Evolutionary conservation across 2,113 vertebrate genomes (phyloP), one percentile per base, ranked within the genome.

Genomic region (Acrocephalus arundinaceus): DNA sequence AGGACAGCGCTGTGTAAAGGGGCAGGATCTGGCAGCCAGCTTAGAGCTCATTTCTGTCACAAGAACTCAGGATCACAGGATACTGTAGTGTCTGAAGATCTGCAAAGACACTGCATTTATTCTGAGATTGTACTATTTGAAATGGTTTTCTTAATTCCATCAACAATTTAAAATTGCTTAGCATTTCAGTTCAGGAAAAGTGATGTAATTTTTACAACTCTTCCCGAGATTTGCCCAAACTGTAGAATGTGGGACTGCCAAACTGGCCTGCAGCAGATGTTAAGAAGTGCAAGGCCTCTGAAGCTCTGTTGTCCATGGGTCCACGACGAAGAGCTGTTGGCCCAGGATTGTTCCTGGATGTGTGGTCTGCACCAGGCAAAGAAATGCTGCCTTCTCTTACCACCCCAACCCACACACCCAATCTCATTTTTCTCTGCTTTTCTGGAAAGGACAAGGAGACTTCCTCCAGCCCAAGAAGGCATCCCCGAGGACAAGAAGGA

Each of bases 351-450:
- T 15, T 78, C 24, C 21, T 62, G 73, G 13, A 9, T 54, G 20
- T 0, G 0, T 63, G 58, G 4, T 7, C n/a, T 62, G 65, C 55
- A 28, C 23, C 17, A 18, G 58, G 28, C 13, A 68, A 43, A 62
- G 41, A 41, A 49, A 6, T 17, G 13, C 22, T 65, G 21, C 67
- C 19, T 57, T 77, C 61, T 86, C 31, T 91, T 54, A 48, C 12
- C 0, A 0, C 14, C 75, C 51, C 6, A 2, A 43, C 25, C 14
- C 45, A 41, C 5, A 4, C 3, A 17, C 14, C 5, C 25, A 17
- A 5, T 13, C 46, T 71, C 15, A 14, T 78, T 85, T 54, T 87
- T 46, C 22, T 70, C 5, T 87, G 3, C 27, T n/a, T 9, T 67
- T 39, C 25, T 55, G 46, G 43, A 33, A 75, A 61, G 19, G 30